Evolutionary conservation across 2,113 vertebrate genomes (phyloP), one percentile per base, ranked within the genome.

Genomic region (Acanthisitta chloris): DNA sequence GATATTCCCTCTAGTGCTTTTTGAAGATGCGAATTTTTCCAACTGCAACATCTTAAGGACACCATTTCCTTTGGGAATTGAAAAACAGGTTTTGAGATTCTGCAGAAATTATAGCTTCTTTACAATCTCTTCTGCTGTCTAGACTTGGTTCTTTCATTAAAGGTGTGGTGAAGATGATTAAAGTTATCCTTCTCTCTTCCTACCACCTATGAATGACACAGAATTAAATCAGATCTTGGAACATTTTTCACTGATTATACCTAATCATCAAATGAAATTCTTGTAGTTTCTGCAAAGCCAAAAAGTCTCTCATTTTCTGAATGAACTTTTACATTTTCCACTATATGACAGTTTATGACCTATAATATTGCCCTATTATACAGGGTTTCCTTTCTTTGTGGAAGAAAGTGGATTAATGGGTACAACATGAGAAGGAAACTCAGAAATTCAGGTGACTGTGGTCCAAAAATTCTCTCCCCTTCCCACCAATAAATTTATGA

Each of bases 371-470:
- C n/a, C n/a, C n/a, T n/a, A n/a, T n/a, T n/a, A 17, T 34, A 59
- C 4, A 14, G 2, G 7, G 14, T 1, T 4, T 45, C 57, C 7
- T 38, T 42, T 26, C 1, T 52, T 54, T 43, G 7, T 49, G 10
- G 24, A 58, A 49, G 43, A 70, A 38, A 11, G 13, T 21, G 72
- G 12, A 26, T 69, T 9, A 43, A 67, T 13, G 3, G 8, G 8
- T 72, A 69, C 26, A 86, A 62, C 9, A 58, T 1, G 2, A 51
- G 17, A 25, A 69, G 15, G 4, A 61, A 33, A 24, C 4, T 24
- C n/a, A n/a, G n/a, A n/a, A n/a, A 4, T 62, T 74, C 21, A 48
- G 34, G 21, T 54, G 21, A 29, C 28, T 51, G 7, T 49, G 46
- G 15, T 24, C 45, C 6, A 57, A 48, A 83, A 49, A 28, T 46